A percentile compares a stretch with the other conserved stretches of the same genome.
phyloP scores from a whole-genome alignment of 1,140 invertebrate species.

The Aphelinus certus region DNA sequence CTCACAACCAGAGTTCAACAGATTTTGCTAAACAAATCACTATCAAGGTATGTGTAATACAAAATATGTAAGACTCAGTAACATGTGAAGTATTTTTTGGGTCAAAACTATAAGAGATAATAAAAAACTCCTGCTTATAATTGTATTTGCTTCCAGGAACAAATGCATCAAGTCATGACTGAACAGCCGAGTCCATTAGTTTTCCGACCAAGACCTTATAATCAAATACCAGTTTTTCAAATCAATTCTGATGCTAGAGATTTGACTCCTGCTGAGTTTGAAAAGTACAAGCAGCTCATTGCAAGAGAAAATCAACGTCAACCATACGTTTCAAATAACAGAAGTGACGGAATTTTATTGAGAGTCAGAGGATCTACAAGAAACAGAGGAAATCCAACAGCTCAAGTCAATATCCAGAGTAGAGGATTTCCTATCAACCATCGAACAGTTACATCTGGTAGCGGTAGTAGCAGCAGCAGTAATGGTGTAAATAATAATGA shows the following conservation, averaged over 20 bases:
- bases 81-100: slow-evolving; percentile 3
- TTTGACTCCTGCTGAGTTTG: slow-evolving; percentile 57
- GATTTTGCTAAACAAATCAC: slow-evolving; percentile 47
- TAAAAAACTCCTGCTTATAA: slow-evolving; percentile 15
- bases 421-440: slow-evolving; percentile 26
- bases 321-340: slow-evolving; percentile 40
- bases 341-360: slow-evolving; percentile 43
- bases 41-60: slow-evolving; percentile 37
- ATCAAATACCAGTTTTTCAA: slow-evolving; percentile 61
- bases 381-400: slow-evolving; percentile 39
- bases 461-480: slow-evolving; percentile 3
- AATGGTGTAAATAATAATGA: neutral
- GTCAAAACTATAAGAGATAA: neutral
- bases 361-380: slow-evolving; percentile 43
- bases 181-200: slow-evolving; percentile 49
- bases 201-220: slow-evolving; percentile 48
- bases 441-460: neutral
- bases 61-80: neutral
- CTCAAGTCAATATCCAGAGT: slow-evolving; percentile 41
- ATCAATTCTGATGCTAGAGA: slow-evolving; percentile 61
- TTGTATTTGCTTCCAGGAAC: slow-evolving; percentile 45
- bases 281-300: slow-evolving; percentile 58
- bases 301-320: slow-evolving; percentile 52
- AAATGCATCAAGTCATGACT: slow-evolving; percentile 52
- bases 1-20: slow-evolving; percentile 30